These are phyloP conservation scores for Scaptomyza parva DNA, from an alignment of 2,888 invertebrate genomes.

Conservation along the genomic window DNA sequence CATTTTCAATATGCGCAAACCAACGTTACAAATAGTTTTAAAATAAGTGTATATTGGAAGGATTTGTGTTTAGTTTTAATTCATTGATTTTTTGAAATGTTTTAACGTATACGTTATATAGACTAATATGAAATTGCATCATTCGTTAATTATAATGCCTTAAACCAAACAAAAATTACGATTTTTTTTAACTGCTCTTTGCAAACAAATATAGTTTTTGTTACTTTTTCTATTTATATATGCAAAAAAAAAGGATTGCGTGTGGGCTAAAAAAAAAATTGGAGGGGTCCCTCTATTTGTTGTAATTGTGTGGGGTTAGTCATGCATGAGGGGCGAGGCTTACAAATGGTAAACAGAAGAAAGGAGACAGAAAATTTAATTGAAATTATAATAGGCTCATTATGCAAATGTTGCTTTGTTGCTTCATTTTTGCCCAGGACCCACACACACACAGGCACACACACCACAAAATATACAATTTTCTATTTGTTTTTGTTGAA, in stretches of 20 bases:
- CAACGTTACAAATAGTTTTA: background rate
- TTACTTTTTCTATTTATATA: conserved; percentile 43
- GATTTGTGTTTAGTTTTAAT: too few relatives aligned
- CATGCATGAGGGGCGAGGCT: conserved; percentile 40
- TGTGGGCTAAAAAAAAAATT: background rate
- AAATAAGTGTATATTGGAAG: too few relatives aligned
- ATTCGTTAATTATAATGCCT: background rate
- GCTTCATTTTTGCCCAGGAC: conserved; percentile 43
- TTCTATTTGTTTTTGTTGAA: conserved; percentile 31
- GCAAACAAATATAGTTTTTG: conserved; percentile 14
- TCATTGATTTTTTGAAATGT: too few relatives aligned
- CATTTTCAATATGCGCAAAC: conserved; percentile 2
- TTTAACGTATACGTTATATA: too few relatives aligned
- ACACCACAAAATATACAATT: conserved; percentile 27
- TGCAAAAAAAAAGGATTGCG: conserved; percentile 56
- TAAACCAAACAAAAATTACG: conserved; percentile 22
- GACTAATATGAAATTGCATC: too few relatives aligned
- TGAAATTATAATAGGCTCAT: conserved; percentile 79
- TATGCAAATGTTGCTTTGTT: conserved; percentile 68
- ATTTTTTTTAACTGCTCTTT: conserved; percentile 2
- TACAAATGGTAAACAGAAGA: conserved; percentile 12
- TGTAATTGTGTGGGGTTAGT: conserved; percentile 44
- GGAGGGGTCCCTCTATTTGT: conserved; percentile 10
- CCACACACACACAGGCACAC: conserved; percentile 1
- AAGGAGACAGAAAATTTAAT: conserved; percentile 59